Evolutionary conservation across 2,113 vertebrate genomes (phyloP), one percentile per base, ranked within the genome.

Genomic region (Vicugna pacos): DNA sequence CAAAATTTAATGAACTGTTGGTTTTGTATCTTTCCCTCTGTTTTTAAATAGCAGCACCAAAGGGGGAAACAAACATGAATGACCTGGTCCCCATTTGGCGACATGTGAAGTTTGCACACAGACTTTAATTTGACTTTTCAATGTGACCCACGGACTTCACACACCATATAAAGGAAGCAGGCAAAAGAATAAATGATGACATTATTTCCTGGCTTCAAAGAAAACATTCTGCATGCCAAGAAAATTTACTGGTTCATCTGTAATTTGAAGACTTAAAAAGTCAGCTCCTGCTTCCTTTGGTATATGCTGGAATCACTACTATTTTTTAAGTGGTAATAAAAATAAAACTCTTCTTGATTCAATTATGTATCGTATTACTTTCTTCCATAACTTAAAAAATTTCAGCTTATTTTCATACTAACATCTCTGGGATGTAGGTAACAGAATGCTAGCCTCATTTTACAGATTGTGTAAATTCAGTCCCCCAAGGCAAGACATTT

Each of bases 1-100:
- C 52, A 38, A 76, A 56, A 42, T 8, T 2, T 60, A 50, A 24
- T 26, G 9, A 38, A 1, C 38, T 32, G 50, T 19, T 60, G 14
- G 54, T 20, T 75, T 32, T 13, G 28, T 12, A 2, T 15, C 15
- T 90, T 54, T 38, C 16, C 28, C 15, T 67, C 26, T 16, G 2
- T 30, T 24, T 35, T 77, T 60, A 52, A 20, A 60, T 24, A 46
- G 20, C 65, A 81, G n/a, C 20, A 26, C 16, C 9, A 48, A 67
- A 30, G 13, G 9, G 58, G 42, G 13, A 60, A 38, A 28, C 8
- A 20, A 13, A 28, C 9, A 7, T 48, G 28, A 4, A 11, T 48
- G 28, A 2, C 38, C 11, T 3, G 30, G 52, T 19, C 32, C 15
- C 15, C 2, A 0, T 0, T 24, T 16, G 3, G 17, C 38, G 8